phyloP scores from a whole-genome alignment of 2,888 invertebrate species.

The Amorpha juglandis region DNA sequence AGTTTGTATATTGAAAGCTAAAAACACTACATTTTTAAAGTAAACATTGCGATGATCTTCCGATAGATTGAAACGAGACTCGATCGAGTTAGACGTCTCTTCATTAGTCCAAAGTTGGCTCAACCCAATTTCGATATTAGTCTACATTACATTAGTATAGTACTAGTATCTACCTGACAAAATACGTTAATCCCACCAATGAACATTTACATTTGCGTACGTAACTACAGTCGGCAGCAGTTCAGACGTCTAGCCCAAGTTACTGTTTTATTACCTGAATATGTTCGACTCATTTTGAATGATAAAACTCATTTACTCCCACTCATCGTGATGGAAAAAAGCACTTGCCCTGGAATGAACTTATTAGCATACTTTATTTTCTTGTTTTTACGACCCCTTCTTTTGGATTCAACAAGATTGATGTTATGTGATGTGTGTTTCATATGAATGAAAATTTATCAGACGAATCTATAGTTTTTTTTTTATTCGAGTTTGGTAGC shows the following conservation, averaged over 20 bases:
- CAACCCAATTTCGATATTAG: conserved; percentile 35
- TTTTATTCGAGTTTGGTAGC: background rate
- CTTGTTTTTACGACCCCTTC: background rate
- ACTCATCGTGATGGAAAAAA: conserved; percentile 9
- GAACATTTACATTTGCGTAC: conserved; percentile 36
- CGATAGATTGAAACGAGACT: conserved; percentile 13
- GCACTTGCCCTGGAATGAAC: background rate
- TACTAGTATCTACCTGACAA: conserved; percentile 36
- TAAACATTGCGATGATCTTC: background rate
- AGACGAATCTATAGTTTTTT: background rate
- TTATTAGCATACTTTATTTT: background rate
- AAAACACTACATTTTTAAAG: background rate
- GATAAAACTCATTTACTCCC: conserved; percentile 6
- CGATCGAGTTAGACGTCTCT: conserved; percentile 14
- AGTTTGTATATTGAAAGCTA: too few relatives aligned
- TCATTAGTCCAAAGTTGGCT: conserved; percentile 28
- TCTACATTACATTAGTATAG: too few relatives aligned
- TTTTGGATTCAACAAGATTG: background rate
- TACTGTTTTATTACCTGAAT: conserved; percentile 18
- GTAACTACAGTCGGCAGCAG: conserved; percentile 32
- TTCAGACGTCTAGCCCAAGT: conserved; percentile 23
- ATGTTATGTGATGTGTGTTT: background rate
- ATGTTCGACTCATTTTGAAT: conserved; percentile 1
- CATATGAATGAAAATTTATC: background rate
- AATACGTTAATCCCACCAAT: conserved; percentile 41